These are phyloP conservation scores for Anser brachyrhynchus DNA, from an alignment of 2,113 vertebrate genomes.

Conservation along the genomic window DNA sequence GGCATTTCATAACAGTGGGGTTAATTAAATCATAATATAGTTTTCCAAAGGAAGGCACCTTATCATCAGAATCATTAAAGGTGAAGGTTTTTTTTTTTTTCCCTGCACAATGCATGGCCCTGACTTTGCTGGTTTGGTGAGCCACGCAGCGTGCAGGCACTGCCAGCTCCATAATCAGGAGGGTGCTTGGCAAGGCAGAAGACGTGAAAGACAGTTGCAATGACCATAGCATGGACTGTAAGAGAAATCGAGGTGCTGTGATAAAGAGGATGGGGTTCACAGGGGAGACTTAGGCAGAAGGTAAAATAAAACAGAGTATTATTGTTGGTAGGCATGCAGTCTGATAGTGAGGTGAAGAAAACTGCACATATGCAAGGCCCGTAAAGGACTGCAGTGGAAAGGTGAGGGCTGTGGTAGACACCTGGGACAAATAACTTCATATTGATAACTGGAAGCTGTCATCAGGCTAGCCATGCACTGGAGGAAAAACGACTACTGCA, in stretches of 20 bases:
- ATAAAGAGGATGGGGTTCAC: background rate
- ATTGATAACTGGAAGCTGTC: background rate
- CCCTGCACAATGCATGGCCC: background rate
- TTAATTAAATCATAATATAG: background rate
- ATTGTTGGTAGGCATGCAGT: background rate
- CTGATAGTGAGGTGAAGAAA: background rate
- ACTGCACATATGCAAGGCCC: background rate
- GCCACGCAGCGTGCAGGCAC: background rate
- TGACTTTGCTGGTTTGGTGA: background rate
- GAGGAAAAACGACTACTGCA: background rate
- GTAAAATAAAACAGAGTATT: background rate
- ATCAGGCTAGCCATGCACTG: background rate
- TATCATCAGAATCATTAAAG: background rate
- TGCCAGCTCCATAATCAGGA: background rate
- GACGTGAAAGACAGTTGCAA: background rate
- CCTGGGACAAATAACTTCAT: background rate
- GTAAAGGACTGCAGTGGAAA: background rate
- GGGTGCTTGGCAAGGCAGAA: background rate
- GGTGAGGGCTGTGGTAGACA: background rate
- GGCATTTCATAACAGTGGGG: background rate
- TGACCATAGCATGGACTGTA: background rate
- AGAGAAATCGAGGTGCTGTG: background rate
- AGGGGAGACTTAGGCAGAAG: background rate
- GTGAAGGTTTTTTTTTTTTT: background rate
- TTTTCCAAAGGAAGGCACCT: background rate